Conservation (phyloP, 2,888 invertebrate genomes). For the Achlya flavicornis region DNA sequence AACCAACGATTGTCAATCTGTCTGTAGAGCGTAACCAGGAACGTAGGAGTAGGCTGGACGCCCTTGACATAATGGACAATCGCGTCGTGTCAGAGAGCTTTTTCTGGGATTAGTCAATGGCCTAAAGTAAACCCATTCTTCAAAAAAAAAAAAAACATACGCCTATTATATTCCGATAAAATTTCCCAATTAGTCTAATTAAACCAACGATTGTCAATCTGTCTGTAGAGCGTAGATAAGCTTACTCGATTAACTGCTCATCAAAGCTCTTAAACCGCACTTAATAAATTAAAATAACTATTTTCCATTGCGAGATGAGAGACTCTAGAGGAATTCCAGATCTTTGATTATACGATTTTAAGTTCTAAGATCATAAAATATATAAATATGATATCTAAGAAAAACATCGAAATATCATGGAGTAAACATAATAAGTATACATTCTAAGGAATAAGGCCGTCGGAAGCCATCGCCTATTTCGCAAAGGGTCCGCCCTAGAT, state of each 20-base stretch:
- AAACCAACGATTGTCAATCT: not conserved
- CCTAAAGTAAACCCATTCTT: too few relatives aligned
- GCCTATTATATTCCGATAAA: too few relatives aligned
- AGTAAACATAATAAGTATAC: too few relatives aligned
- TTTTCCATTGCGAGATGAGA: not conserved
- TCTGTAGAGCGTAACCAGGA: not conserved
- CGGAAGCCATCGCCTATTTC: constrained; percentile 36
- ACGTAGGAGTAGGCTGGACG: too few relatives aligned
- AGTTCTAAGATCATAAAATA: too few relatives aligned
- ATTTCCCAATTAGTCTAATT: too few relatives aligned
- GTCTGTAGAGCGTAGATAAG: not conserved
- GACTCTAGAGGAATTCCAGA: not conserved
- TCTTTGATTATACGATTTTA: not conserved
- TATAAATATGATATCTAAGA: too few relatives aligned
- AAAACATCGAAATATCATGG: not conserved
- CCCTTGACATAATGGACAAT: too few relatives aligned
- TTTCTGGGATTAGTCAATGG: too few relatives aligned
- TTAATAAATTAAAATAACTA: not conserved
- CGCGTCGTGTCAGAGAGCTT: too few relatives aligned
- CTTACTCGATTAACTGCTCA: not conserved
- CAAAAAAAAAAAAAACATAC: too few relatives aligned
- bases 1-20: not conserved
- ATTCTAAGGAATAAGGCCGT: not conserved
- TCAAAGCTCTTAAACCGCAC: not conserved
- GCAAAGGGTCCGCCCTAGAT: constrained; percentile 45